These are phyloP conservation scores for Pangasius djambal DNA, from an alignment of 2,797 vertebrate genomes.

Conservation along the genomic window DNA sequence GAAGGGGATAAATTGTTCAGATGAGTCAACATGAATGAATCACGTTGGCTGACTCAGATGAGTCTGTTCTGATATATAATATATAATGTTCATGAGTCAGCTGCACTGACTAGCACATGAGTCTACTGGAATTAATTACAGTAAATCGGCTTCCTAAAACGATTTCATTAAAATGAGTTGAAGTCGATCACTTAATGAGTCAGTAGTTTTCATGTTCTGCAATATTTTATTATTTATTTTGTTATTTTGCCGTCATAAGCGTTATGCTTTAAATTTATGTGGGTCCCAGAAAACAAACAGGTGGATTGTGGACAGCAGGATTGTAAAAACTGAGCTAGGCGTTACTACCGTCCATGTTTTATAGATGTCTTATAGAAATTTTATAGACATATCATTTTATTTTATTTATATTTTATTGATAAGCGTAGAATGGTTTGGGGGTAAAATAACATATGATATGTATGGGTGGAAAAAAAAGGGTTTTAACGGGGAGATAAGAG, in stretches of 20 bases:
- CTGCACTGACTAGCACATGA: neutral
- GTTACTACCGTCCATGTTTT: neutral
- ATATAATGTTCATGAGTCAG: conserved; percentile 1
- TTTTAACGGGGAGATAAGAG: neutral
- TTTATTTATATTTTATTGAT: neutral
- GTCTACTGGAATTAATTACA: neutral
- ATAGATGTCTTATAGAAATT: neutral
- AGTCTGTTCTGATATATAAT: neutral
- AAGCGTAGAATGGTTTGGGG: neutral
- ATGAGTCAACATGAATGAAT: conserved; percentile 1
- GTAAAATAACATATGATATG: neutral
- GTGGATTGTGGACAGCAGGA: neutral
- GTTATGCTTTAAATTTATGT: neutral
- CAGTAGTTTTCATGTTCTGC: neutral
- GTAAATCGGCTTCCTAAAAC: neutral
- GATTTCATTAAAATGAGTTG: neutral
- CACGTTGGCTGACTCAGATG: neutral
- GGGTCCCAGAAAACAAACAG: neutral
- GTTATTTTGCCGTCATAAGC: neutral
- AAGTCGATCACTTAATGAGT: neutral
- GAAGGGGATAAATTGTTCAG: neutral
- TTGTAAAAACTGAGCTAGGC: neutral
- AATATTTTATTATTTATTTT: neutral
- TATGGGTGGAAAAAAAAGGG: neutral
- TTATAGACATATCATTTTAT: neutral